These are phyloP conservation scores for Atherinomorus stipes DNA, from an alignment of 2,113 vertebrate genomes.

Conservation along the genomic window DNA sequence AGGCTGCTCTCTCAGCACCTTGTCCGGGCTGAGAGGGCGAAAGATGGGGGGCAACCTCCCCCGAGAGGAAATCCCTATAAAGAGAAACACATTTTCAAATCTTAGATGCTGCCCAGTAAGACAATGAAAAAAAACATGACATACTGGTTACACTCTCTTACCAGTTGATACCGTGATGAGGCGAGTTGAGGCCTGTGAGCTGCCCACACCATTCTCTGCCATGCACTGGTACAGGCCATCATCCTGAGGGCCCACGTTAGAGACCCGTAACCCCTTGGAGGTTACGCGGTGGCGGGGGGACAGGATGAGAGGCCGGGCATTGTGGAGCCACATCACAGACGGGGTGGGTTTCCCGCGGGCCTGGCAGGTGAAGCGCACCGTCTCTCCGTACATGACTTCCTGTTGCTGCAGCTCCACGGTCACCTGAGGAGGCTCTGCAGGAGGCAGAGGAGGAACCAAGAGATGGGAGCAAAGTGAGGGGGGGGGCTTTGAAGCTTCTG, in stretches of 20 bases:
- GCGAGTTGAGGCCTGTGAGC: conserved; percentile 90
- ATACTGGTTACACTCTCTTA: conserved; percentile 55
- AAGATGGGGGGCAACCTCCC: conserved; percentile 75
- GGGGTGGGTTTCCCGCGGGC: conserved; percentile 91
- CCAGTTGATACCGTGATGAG: conserved; percentile 87
- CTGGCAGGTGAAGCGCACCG: conserved; percentile 91
- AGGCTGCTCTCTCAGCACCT: conserved; percentile 80
- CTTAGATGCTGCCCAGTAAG: not conserved
- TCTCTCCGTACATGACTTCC: conserved; percentile 89
- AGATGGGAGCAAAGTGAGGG: not conserved
- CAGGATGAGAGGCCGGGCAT: conserved; percentile 84
- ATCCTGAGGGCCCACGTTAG: conserved; percentile 89
- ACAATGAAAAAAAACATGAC: not conserved
- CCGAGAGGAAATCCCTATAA: conserved; percentile 65
- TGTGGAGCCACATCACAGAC: conserved; percentile 92
- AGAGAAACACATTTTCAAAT: not conserved
- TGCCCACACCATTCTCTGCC: conserved; percentile 95
- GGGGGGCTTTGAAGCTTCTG: not conserved
- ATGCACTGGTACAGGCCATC: conserved; percentile 97
- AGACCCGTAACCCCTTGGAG: conserved; percentile 80
- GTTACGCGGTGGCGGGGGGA: conserved; percentile 87
- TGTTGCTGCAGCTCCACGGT: conserved; percentile 91
- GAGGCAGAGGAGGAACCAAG: not conserved
- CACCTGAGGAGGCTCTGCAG: conserved; percentile 93
- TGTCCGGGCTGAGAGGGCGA: conserved; percentile 81